These are phyloP conservation scores for Rhincodon typus DNA, from an alignment of 2,797 vertebrate species.

Conservation along the genomic window DNA sequence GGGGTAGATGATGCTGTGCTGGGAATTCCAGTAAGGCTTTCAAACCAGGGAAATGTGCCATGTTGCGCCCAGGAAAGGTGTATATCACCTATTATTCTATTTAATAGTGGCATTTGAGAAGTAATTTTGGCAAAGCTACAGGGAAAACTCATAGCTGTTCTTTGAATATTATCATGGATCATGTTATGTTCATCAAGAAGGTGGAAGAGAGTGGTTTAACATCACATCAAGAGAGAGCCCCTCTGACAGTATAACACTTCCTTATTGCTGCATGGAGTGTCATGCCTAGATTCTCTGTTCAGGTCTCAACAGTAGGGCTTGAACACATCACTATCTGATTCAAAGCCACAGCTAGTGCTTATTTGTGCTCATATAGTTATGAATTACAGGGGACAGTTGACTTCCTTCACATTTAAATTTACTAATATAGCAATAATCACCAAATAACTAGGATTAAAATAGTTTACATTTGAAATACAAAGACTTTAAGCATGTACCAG, in stretches of 20 bases:
- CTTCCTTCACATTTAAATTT: background rate
- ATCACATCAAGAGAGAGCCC: background rate
- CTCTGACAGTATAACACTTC: no score
- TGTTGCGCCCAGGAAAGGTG: no score
- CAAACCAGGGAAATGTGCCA: background rate
- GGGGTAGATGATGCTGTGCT: background rate
- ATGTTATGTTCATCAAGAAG: background rate
- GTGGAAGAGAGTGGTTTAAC: background rate
- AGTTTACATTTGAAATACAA: background rate
- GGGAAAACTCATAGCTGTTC: background rate
- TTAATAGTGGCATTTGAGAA: background rate
- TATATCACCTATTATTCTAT: background rate
- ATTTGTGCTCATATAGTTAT: background rate
- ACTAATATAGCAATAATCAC: background rate
- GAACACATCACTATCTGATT: background rate
- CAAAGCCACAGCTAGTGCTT: background rate
- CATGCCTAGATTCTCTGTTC: background rate
- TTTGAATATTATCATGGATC: background rate
- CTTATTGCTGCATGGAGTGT: background rate
- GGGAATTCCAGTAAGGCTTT: background rate
- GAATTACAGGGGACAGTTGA: background rate
- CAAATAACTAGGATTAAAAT: background rate
- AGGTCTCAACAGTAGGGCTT: no score
- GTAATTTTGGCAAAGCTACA: background rate
- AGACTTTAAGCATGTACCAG: background rate